Evolutionary conservation across 2,797 vertebrate genomes (phyloP), one percentile per base, ranked within the genome.

Genomic region (Liparis tanakae): DNA sequence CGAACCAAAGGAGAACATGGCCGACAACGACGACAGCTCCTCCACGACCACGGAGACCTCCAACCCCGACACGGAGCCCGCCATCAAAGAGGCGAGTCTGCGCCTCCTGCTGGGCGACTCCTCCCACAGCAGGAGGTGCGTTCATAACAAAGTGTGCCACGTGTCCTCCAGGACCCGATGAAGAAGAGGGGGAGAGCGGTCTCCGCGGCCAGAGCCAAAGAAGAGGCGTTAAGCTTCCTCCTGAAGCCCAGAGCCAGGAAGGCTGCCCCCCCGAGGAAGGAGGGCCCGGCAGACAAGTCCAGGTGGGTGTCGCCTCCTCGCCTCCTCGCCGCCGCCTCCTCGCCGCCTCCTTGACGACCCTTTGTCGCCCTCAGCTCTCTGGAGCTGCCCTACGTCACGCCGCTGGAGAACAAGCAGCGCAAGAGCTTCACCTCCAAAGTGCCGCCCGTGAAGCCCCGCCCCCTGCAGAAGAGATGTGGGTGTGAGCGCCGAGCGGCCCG

Each of bases 11-110:
- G 98, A 98, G 76, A 92, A 93, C 30, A 86, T 97, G 90, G 97
- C 93, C 34, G 98, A 98, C 89, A 94, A 95, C 15, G 98, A 99
- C 7, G 98, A 99, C 93, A 98, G 96, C 92, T 99, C 98, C 83
- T 99, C 98, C 85, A 99, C 98, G 7, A 99, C 98, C 70, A 99
- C 98, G 25, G 98, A 99, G 94, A 97, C 98, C 77, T 99, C 98
- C 70, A 99, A 97, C 82, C 98, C 98, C 8, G 98, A 99, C 44
- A 94, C 96, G 83, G 98, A 99, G 78, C 87, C 95, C 1, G 95
- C 92, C 89, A 90, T 96, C 75, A 98, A 96, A 94, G 98, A 99
- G 96, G 98, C 50, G 44, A 15, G 44, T 41, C n/a, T n/a, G n/a
- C n/a, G n/a, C n/a, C n/a, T n/a, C n/a, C n/a, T n/a, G n/a, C n/a